Conservation (phyloP, 2,113 vertebrate genomes). For the Willisornis vidua region DNA sequence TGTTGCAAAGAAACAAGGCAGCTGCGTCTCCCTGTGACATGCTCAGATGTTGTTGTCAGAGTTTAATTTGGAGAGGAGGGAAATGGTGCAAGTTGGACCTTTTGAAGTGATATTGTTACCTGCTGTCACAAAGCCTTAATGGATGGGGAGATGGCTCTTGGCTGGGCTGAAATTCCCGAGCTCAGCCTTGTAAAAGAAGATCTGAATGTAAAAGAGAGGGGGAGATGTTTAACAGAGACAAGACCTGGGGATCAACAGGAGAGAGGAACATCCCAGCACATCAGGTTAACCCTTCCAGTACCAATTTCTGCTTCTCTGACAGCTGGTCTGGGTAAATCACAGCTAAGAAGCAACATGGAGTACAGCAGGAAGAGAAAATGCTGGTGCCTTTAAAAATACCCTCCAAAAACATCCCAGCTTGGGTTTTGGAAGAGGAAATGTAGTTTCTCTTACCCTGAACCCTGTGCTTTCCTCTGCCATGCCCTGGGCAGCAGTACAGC, state of each 20-base stretch:
- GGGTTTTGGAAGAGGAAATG: not conserved
- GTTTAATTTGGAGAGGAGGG: not conserved
- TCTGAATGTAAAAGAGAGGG: slow-evolving; percentile 20
- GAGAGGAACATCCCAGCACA: not conserved
- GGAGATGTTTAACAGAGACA: slow-evolving; percentile 53
- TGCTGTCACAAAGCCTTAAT: slow-evolving; percentile 4
- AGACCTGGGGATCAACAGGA: slow-evolving; percentile 6
- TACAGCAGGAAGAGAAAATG: not conserved
- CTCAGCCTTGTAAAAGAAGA: slow-evolving; percentile 62
- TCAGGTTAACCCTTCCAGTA: slow-evolving; percentile 26
- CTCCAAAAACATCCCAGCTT: not conserved
- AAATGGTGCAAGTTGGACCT: not conserved
- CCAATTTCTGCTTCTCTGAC: not conserved
- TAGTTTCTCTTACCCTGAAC: not conserved
- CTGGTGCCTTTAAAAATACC: not conserved
- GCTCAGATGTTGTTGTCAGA: not conserved
- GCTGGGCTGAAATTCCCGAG: not conserved
- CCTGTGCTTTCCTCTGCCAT: not conserved
- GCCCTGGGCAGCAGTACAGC: not conserved
- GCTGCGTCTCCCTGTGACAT: not conserved
- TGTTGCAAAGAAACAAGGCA: not conserved
- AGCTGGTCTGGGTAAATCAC: not conserved
- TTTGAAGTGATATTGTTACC: slow-evolving; percentile 6
- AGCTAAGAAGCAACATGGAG: not conserved
- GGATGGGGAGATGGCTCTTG: slow-evolving; percentile 41